A percentile compares a stretch with the other conserved stretches of the same genome.
These are phyloP conservation scores for Hippocampus comes DNA, from an alignment of 2,113 vertebrate genomes.

Conservation along the genomic window DNA sequence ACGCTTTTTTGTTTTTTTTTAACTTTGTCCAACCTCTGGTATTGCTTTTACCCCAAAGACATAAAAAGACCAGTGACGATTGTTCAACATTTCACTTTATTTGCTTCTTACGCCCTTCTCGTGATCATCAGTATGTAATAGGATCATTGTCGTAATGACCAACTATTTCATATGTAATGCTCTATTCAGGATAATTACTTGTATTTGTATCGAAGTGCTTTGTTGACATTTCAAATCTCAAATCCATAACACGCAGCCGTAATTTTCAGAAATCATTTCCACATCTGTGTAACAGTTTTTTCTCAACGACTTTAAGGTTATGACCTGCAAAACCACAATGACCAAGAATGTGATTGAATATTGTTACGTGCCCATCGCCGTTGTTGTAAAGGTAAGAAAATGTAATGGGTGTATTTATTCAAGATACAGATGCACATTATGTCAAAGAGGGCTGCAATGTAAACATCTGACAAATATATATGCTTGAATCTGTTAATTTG, in stretches of 20 bases:
- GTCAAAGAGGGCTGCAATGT: conserved; percentile 6
- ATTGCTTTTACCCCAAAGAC: neutral
- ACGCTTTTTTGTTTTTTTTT: neutral
- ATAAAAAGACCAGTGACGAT: neutral
- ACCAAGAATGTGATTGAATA: neutral
- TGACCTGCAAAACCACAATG: neutral
- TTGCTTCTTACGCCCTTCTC: neutral
- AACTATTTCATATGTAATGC: neutral
- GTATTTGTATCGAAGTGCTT: neutral
- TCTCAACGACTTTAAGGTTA: neutral
- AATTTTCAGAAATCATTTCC: neutral
- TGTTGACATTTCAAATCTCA: neutral
- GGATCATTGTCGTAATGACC: neutral
- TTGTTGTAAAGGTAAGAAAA: neutral
- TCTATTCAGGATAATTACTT: neutral
- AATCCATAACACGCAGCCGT: neutral
- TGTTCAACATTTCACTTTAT: neutral
- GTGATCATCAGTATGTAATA: neutral
- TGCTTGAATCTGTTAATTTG: neutral
- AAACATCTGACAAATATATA: neutral
- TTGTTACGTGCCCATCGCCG: neutral
- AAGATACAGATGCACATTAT: neutral
- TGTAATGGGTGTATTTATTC: neutral
- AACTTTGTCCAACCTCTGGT: no score
- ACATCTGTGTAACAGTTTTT: neutral